phyloP scores from a whole-genome alignment of 2,888 invertebrate genomes.

The Opisthograptis luteolata region DNA sequence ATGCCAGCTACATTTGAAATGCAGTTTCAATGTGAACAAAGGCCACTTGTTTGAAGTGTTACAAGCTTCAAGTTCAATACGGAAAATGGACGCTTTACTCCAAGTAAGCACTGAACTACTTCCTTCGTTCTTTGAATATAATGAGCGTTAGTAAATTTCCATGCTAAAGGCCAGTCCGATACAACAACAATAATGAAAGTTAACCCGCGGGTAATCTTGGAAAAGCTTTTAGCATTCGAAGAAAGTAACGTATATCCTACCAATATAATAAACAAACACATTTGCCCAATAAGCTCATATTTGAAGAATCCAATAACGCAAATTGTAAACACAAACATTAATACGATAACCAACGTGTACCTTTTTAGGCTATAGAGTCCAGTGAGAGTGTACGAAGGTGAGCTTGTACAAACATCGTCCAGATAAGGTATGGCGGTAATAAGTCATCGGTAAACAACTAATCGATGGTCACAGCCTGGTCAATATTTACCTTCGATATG shows the following conservation, averaged over 20 bases:
- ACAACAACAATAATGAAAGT: slow-evolving; percentile 1
- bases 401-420: slow-evolving; percentile 47
- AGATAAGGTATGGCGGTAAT: slow-evolving; percentile 53
- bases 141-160: slow-evolving; percentile 6
- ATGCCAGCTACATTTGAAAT: too few relatives aligned
- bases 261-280: slow-evolving; percentile 14
- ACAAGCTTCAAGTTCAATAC: background rate
- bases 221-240: slow-evolving; percentile 9
- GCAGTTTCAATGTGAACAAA: background rate
- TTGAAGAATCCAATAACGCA: slow-evolving; percentile 32
- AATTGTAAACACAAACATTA: slow-evolving; percentile 42
- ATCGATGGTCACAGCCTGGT: slow-evolving; percentile 49
- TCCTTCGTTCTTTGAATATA: slow-evolving; percentile 1
- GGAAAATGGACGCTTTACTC: slow-evolving; percentile 4
- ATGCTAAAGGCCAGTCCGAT: slow-evolving; percentile 10
- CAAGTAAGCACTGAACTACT: background rate
- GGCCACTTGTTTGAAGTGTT: background rate
- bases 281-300: slow-evolving; percentile 30
- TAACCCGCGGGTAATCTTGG: background rate
- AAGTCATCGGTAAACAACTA: slow-evolving; percentile 55
- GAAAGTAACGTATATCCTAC: slow-evolving; percentile 15
- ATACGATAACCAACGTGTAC: slow-evolving; percentile 23
- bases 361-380: slow-evolving; percentile 36
- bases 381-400: slow-evolving; percentile 39
- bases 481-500: slow-evolving; percentile 58